Evolutionary conservation across 2,888 invertebrate species (phyloP).

Genomic region (Beris morrisii): DNA sequence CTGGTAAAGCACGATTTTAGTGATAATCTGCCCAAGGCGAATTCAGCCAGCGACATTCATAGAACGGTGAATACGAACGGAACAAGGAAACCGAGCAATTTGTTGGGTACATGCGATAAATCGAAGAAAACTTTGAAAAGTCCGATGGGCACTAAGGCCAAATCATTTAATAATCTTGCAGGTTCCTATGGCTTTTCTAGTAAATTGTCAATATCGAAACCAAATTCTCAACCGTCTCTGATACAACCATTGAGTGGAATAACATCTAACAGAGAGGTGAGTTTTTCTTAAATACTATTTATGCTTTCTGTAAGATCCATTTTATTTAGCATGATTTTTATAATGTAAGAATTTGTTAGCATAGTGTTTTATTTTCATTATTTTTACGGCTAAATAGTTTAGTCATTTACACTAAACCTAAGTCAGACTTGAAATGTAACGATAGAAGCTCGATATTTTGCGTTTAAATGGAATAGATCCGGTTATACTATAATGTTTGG

Average conservation of each 20-base stretch:
- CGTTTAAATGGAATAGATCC: too few relatives aligned
- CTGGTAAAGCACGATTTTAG: constrained; percentile 48
- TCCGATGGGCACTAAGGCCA: constrained; percentile 55
- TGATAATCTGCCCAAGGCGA: constrained; percentile 45
- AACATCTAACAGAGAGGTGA: constrained; percentile 42
- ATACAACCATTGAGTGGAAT: constrained; percentile 35
- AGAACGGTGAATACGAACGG: constrained; percentile 5
- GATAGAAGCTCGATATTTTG: too few relatives aligned
- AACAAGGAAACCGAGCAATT: constrained; percentile 17
- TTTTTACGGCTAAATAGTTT: too few relatives aligned
- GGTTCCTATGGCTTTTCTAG: constrained; percentile 36
- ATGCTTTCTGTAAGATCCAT: not conserved
- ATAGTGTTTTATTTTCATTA: not conserved
- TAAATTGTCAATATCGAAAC: constrained; percentile 38
- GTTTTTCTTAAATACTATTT: constrained; percentile 1
- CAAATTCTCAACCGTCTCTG: constrained; percentile 42
- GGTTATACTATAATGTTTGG: too few relatives aligned
- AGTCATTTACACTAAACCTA: too few relatives aligned
- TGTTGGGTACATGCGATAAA: not conserved
- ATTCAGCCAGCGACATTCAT: constrained; percentile 49
- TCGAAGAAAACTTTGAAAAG: constrained; percentile 45
- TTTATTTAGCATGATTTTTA: constrained; percentile 8
- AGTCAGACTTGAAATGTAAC: too few relatives aligned
- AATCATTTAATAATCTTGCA: constrained; percentile 54
- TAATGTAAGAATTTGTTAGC: not conserved